These are phyloP conservation scores for Octopus bimaculoides DNA, from an alignment of 1,140 invertebrate genomes.

Conservation along the genomic window DNA sequence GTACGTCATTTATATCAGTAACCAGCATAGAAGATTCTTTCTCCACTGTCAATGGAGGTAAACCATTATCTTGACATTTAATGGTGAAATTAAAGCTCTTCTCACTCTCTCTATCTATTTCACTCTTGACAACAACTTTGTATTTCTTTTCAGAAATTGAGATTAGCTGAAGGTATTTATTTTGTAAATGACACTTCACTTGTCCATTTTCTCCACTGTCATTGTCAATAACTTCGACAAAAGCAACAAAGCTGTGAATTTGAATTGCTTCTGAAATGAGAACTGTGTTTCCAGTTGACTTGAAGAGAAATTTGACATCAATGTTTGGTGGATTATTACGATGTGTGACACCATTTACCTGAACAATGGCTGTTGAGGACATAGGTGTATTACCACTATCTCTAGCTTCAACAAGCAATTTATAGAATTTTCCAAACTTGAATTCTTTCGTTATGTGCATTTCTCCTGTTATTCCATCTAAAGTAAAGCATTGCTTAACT, in stretches of 20 bases:
- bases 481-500: constrained; percentile 68
- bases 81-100: no score
- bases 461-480: neutral
- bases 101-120: no score
- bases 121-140: no score
- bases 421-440: constrained; percentile 10
- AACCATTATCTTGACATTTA: no score
- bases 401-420: constrained; percentile 32
- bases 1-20: no score
- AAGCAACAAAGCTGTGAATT: constrained; percentile 36
- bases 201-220: constrained; percentile 41
- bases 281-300: constrained; percentile 18
- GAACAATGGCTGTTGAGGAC: constrained; percentile 24
- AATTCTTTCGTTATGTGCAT: no score
- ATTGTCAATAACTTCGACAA: constrained; percentile 35
- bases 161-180: neutral
- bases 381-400: constrained; percentile 32
- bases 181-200: constrained; percentile 30
- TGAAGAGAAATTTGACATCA: constrained; percentile 31
- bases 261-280: constrained; percentile 32
- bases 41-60: no score
- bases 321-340: constrained; percentile 34
- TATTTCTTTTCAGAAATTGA: no score
- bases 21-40: no score
- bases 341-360: constrained; percentile 30